Evolutionary conservation across 2,113 vertebrate species (phyloP).

Genomic region (Heterochromis multidens): DNA sequence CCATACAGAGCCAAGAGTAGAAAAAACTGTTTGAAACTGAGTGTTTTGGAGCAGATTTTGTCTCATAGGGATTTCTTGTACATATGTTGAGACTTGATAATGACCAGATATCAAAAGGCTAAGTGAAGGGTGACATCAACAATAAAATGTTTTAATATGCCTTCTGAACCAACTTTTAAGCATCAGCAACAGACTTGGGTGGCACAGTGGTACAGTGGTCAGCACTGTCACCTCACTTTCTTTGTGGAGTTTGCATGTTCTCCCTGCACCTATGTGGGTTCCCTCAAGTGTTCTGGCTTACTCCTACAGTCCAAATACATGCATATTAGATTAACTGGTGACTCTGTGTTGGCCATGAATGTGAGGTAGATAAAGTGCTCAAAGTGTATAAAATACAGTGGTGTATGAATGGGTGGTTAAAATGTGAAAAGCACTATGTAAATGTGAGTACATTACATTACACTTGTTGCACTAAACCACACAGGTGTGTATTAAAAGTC

Average conservation of each 20-base stretch:
- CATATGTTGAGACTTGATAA: not conserved
- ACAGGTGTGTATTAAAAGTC: not conserved
- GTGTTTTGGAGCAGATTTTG: not conserved
- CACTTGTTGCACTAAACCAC: not conserved
- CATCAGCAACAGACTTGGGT: not conserved
- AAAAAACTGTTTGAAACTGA: not conserved
- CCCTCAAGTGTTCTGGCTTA: accelerated
- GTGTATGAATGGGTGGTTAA: not conserved
- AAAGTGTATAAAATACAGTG: too few relatives aligned
- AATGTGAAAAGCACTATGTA: accelerated
- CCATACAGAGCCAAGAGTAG: too few relatives aligned
- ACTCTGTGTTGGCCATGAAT: accelerated
- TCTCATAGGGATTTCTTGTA: not conserved
- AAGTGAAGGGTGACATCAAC: too few relatives aligned
- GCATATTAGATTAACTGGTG: not conserved
- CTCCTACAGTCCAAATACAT: not conserved
- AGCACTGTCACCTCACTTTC: too few relatives aligned
- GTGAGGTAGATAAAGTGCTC: not conserved
- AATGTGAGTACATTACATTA: not conserved
- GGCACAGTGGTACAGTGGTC: too few relatives aligned
- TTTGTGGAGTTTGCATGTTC: too few relatives aligned
- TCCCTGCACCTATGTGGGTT: not conserved
- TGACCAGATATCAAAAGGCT: not conserved
- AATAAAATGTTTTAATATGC: too few relatives aligned
- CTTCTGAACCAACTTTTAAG: not conserved